These are phyloP conservation scores for Cyphomyrmex costatus DNA, from an alignment of 1,140 invertebrate genomes.

Conservation along the genomic window DNA sequence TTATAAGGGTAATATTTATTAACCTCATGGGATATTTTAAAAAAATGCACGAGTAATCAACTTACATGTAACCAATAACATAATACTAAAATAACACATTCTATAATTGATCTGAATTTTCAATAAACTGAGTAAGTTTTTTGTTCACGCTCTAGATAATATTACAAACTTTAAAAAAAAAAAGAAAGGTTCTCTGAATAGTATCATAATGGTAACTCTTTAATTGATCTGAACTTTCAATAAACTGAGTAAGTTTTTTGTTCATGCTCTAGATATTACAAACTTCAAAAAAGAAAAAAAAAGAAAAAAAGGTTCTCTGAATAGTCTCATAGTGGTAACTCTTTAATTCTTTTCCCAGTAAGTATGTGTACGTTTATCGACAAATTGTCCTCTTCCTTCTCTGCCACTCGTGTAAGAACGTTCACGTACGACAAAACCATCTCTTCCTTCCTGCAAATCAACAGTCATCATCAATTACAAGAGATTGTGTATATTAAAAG, in stretches of 20 bases:
- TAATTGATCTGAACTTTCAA: not conserved
- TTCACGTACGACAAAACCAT: not conserved
- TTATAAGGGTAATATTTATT: too few relatives aligned
- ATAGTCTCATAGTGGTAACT: not conserved
- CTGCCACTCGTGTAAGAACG: not conserved
- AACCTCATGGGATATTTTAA: not conserved
- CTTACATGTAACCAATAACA: not conserved
- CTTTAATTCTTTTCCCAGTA: not conserved
- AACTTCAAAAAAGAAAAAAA: too few relatives aligned
- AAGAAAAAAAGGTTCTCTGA: too few relatives aligned
- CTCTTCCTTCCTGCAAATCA: conserved; percentile 13
- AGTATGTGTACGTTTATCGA: not conserved
- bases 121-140: too few relatives aligned
- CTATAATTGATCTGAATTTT: not conserved
- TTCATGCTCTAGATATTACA: too few relatives aligned
- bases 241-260: too few relatives aligned
- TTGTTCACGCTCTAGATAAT: too few relatives aligned
- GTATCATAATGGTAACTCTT: too few relatives aligned
- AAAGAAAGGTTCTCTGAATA: too few relatives aligned
- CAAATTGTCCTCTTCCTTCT: not conserved
- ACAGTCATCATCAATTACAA: too few relatives aligned
- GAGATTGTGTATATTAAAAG: too few relatives aligned
- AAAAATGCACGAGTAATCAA: not conserved
- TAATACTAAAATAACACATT: not conserved
- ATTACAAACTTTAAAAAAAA: too few relatives aligned